Percentiles rank a stretch among this genome's conserved stretches.
Evolutionary conservation across 2,888 invertebrate genomes (phyloP).

Genomic region (Hartigia nigra): DNA sequence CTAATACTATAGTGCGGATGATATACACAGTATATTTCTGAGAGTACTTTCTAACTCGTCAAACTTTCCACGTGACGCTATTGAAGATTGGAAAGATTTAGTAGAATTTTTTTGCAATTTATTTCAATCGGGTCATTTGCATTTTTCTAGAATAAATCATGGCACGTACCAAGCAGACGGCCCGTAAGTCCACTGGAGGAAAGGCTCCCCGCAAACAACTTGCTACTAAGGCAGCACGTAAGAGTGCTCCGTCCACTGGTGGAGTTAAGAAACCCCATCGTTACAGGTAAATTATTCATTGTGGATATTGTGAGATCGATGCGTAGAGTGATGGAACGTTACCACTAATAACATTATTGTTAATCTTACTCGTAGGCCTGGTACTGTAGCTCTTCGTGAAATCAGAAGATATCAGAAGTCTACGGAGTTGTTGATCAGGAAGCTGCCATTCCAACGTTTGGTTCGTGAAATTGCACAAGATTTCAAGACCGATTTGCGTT

Average conservation of each 20-base stretch:
- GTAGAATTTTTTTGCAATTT: not conserved
- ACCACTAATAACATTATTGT: not conserved
- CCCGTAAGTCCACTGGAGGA: conserved; percentile 96
- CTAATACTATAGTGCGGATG: not conserved
- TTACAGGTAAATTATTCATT: conserved; percentile 70
- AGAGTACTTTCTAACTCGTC: not conserved
- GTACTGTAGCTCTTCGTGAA: conserved; percentile 96
- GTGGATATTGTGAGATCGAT: not conserved
- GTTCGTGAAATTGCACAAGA: conserved; percentile 98
- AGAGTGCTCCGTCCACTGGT: conserved; percentile 94
- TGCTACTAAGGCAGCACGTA: conserved; percentile 94
- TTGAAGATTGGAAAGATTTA: not conserved
- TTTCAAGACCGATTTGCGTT: conserved; percentile 96
- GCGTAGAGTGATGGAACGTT: not conserved
- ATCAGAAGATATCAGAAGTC: conserved; percentile 97
- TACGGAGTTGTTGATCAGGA: conserved; percentile 94
- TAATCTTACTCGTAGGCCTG: conserved; percentile 72
- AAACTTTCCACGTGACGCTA: not conserved
- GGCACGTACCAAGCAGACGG: conserved; percentile 98
- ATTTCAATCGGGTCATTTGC: not conserved
- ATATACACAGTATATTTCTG: not conserved
- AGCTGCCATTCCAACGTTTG: conserved; percentile 94
- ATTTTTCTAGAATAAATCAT: conserved; percentile 65
- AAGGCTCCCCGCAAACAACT: conserved; percentile 94
- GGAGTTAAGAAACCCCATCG: conserved; percentile 98